Evolutionary conservation across 2,888 invertebrate species (phyloP).

Genomic region (Papilio gigon): DNA sequence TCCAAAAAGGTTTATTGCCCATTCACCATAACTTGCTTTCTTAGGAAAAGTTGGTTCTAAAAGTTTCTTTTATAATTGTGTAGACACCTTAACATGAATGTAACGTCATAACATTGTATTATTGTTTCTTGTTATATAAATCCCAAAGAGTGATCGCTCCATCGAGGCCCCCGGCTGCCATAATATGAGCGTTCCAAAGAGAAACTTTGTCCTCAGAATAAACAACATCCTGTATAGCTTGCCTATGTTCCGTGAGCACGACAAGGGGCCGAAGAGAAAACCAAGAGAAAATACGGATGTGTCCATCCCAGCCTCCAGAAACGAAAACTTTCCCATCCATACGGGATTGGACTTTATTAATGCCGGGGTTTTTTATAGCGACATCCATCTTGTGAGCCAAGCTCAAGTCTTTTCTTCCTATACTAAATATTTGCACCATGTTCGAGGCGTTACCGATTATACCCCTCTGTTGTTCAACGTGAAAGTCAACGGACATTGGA

Average conservation of each 20-base stretch:
- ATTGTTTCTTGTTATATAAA: conserved; percentile 84
- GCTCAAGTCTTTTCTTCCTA: conserved; percentile 80
- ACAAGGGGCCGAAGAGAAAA: conserved; percentile 87
- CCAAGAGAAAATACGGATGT: conserved; percentile 89
- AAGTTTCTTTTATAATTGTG: background rate
- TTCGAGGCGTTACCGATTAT: conserved; percentile 86
- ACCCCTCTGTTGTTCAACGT: conserved; percentile 84
- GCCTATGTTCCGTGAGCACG: conserved; percentile 87
- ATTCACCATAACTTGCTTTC: background rate
- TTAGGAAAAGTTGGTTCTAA: background rate
- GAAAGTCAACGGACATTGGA: conserved; percentile 88
- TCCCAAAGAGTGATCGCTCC: conserved; percentile 91
- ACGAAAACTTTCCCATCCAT: conserved; percentile 88
- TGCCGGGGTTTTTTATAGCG: conserved; percentile 87
- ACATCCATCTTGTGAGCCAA: conserved; percentile 84
- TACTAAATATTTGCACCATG: conserved; percentile 83
- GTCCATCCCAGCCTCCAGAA: conserved; percentile 89
- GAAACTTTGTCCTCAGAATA: conserved; percentile 86
- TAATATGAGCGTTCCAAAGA: conserved; percentile 88
- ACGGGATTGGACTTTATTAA: conserved; percentile 86
- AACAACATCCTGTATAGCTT: conserved; percentile 86
- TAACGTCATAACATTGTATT: conserved; percentile 42
- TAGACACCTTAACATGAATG: conserved; percentile 25
- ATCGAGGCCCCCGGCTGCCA: conserved; percentile 89
- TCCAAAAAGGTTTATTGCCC: conserved; percentile 2